Conservation (phyloP, 2,888 invertebrate genomes). For the Vandiemenella viatica region DNA sequence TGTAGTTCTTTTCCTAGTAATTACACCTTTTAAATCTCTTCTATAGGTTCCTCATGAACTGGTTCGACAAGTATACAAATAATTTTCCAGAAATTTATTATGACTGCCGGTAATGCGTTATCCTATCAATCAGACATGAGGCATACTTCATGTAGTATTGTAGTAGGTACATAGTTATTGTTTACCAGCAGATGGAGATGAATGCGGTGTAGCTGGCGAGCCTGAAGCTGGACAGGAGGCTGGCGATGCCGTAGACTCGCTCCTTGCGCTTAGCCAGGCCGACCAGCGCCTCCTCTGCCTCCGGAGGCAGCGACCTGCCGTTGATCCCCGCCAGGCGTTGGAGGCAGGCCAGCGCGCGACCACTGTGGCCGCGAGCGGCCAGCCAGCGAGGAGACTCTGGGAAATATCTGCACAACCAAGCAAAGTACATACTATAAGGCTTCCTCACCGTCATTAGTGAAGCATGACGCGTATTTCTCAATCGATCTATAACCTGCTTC, state of each 20-base stretch:
- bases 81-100: no score
- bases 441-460: no score
- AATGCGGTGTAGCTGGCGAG: slow-evolving; percentile 38
- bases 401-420: slow-evolving; percentile 30
- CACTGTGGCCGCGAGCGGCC: slow-evolving; percentile 35
- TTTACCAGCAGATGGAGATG: slow-evolving; percentile 39
- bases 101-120: no score
- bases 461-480: no score
- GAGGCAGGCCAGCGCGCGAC: slow-evolving; percentile 33
- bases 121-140: no score
- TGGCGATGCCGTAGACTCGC: slow-evolving; percentile 35
- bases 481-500: no score
- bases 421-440: neutral
- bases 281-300: slow-evolving; percentile 28
- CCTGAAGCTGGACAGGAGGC: slow-evolving; percentile 39
- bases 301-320: slow-evolving; percentile 30
- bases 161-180: no score
- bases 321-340: slow-evolving; percentile 39
- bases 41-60: no score
- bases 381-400: slow-evolving; percentile 52
- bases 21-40: no score
- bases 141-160: no score
- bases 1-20: no score
- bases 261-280: slow-evolving; percentile 23
- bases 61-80: no score